Conservation (phyloP, 2,888 invertebrate genomes). For the Tachystola acroxantha region DNA sequence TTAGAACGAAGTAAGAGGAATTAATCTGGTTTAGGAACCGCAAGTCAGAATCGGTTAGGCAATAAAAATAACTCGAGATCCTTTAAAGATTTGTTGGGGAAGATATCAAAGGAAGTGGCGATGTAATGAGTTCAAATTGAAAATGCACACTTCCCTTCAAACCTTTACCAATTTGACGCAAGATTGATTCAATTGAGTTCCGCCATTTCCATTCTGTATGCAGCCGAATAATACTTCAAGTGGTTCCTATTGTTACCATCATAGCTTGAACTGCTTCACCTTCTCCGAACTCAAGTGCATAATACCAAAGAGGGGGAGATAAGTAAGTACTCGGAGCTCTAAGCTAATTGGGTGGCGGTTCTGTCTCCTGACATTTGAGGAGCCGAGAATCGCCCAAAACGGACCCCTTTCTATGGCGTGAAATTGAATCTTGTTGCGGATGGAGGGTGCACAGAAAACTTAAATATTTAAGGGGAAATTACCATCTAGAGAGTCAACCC, state of each 20-base stretch:
- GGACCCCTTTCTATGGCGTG: constrained; percentile 72
- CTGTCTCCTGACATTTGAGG: constrained; percentile 69
- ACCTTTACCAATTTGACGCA: constrained; percentile 62
- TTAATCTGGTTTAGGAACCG: too few relatives aligned
- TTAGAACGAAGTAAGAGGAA: too few relatives aligned
- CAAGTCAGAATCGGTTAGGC: too few relatives aligned
- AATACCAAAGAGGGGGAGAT: constrained; percentile 21
- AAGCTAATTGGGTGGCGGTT: constrained; percentile 42
- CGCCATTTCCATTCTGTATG: constrained; percentile 59
- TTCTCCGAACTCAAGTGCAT: constrained; percentile 24
- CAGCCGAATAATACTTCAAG: constrained; percentile 66
- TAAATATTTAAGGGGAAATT: constrained; percentile 75
- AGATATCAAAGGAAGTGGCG: constrained; percentile 8
- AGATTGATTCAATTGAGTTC: constrained; percentile 70
- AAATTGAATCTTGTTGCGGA: constrained; percentile 77
- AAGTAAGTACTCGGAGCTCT: constrained; percentile 43
- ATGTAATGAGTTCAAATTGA: constrained; percentile 25
- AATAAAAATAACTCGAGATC: too few relatives aligned
- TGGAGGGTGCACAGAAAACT: constrained; percentile 67
- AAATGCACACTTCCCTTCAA: constrained; percentile 41
- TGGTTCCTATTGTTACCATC: constrained; percentile 46
- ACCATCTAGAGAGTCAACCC: constrained; percentile 57
- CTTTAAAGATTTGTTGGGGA: not conserved
- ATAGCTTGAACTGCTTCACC: constrained; percentile 37
- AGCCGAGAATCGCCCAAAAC: constrained; percentile 57